phyloP scores from a whole-genome alignment of 2,797 vertebrate species.

The Menidia menidia region DNA sequence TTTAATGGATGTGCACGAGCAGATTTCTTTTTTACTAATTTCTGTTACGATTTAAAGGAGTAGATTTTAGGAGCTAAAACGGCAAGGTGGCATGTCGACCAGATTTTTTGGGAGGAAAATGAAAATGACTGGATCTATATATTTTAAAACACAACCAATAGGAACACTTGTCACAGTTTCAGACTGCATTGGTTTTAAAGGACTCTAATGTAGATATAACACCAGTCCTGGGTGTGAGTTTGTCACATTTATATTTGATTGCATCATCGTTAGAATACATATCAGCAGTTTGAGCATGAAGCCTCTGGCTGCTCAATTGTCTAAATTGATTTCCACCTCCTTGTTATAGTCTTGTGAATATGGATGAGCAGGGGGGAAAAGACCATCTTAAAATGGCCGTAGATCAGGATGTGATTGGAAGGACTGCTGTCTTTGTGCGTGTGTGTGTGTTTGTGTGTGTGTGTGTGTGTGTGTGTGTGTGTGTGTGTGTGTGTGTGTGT shows the following conservation, averaged over 20 bases:
- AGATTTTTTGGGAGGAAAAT: background rate
- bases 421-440: conserved; percentile 11
- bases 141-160: background rate
- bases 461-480: conserved; percentile 18
- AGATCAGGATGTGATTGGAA: conserved; percentile 56
- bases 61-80: background rate
- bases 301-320: conserved; percentile 49
- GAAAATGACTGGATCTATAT: background rate
- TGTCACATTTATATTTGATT: conserved; percentile 1
- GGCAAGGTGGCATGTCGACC: background rate
- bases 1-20: too few species aligned
- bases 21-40: too few species aligned
- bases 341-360: conserved; percentile 75
- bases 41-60: too few species aligned
- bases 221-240: background rate
- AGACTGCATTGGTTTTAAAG: background rate
- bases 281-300: conserved; percentile 3
- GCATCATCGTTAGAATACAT: conserved; percentile 4
- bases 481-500: conserved; percentile 28
- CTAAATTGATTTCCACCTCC: conserved; percentile 72
- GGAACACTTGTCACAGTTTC: background rate
- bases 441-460: conserved; percentile 14
- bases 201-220: background rate
- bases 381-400: conserved; percentile 17
- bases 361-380: conserved; percentile 68